These are phyloP conservation scores for Dipus sagitta DNA, from an alignment of 2,797 vertebrate genomes.

Conservation along the genomic window DNA sequence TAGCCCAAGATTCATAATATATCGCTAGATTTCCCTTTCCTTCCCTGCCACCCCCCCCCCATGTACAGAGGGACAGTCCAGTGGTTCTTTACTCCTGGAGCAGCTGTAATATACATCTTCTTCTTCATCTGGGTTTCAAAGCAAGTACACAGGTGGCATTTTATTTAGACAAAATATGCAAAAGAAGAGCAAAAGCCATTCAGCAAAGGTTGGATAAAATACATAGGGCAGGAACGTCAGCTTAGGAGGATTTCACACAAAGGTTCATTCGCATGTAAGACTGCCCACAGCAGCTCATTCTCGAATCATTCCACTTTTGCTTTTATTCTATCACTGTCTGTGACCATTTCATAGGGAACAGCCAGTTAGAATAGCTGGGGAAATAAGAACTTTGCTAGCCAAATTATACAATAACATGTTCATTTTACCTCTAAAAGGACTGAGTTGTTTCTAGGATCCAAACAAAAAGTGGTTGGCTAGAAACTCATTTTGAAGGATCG, in stretches of 20 bases:
- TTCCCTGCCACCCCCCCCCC: background rate
- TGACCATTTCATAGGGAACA: constrained; percentile 65
- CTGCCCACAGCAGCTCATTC: constrained; percentile 13
- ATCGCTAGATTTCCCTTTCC: background rate
- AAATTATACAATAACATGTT: constrained; percentile 68
- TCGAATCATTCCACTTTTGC: background rate
- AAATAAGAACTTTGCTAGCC: background rate
- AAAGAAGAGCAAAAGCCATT: background rate
- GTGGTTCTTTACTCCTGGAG: background rate
- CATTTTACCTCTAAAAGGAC: constrained; percentile 30
- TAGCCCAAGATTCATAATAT: background rate
- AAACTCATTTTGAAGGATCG: constrained; percentile 63
- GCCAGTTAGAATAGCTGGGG: constrained; percentile 24
- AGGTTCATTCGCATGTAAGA: background rate
- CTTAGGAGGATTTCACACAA: background rate
- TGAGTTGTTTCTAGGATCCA: background rate
- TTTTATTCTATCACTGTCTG: constrained; percentile 60
- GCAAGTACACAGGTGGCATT: background rate
- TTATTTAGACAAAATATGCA: background rate
- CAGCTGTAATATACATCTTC: background rate
- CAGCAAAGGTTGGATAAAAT: constrained; percentile 38
- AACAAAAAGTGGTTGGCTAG: constrained; percentile 19
- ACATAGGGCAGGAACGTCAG: background rate
- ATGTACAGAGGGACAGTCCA: background rate
- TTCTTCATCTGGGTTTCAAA: constrained; percentile 27